Base-by-base conservation (phyloP, 2,888 invertebrate species). In the Bombyx huttoni region DNA sequence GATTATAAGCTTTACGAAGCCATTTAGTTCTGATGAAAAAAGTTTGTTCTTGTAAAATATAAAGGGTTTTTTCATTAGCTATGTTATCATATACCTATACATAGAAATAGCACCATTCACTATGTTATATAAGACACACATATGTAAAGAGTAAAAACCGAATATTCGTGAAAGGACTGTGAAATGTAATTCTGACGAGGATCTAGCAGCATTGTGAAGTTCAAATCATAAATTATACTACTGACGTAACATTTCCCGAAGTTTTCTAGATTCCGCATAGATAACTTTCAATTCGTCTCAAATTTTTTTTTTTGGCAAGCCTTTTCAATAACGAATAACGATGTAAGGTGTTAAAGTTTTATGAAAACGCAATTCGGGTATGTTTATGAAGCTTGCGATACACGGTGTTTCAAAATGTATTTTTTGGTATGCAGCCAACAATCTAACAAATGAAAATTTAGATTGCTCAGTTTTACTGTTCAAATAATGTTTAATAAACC, bases 161-260 rank as follows among this genome's bases (percentile, higher is more conserved):
- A 5, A 24, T 24, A 24, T 24, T 24, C 24, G 24, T 24, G 24
- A 24, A 24, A 24, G 24, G 1, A 24, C 24, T 24, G 24, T 24
- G 24, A 24, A 24, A 24, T 24, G 5, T 24, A 24, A 24, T 1
- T 24, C 5, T 24, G 24, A 24, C 24, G 24, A 24, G 24, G 24
- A 24, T 24, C 24, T 24, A 24, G 24, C 66, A 67, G 64, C 69
- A 70, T 67, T 67, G 61, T 64, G 63, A 64, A 66, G 67, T 68
- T 70, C 68, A 73, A 73, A 76, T 74, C 72, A 75, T 75, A 76
- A 76, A 77, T 76, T 77, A 68, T 64, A 62, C 63, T 72, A 72
- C 70, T 75, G 75, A 24, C 24, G 24, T 70, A 73, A 73, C 68
- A 70, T 75, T 74, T 74, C 73, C 73, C 76, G 73, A 77, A 76